Evolutionary conservation across 2,113 vertebrate species (phyloP).

Genomic region (Prunella himalayana): DNA sequence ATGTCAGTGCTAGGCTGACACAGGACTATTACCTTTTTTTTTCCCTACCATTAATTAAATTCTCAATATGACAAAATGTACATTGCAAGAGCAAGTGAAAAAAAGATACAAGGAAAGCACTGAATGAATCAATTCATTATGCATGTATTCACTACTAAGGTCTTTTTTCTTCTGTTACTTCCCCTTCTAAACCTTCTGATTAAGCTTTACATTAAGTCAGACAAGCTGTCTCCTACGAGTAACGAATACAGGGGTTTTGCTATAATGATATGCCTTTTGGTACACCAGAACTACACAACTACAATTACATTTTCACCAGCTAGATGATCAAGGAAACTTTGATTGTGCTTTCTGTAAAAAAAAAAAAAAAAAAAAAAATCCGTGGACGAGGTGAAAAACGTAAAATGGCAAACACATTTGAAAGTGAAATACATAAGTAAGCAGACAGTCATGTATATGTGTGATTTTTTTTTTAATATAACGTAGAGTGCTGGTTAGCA

Average conservation of each 20-base stretch:
- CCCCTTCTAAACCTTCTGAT: not conserved
- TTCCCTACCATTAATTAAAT: not conserved
- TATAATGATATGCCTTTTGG: not conserved
- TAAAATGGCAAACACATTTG: not conserved
- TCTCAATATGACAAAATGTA: not conserved
- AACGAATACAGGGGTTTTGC: not conserved
- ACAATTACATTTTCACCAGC: not conserved
- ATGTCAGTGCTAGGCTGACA: not conserved
- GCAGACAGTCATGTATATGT: not conserved
- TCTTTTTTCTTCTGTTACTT: constrained; percentile 14
- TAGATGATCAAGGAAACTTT: not conserved
- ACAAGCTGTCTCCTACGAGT: constrained; percentile 3
- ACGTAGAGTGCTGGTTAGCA: not conserved
- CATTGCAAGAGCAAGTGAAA: not conserved
- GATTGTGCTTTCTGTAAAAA: not conserved
- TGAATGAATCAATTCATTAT: not conserved
- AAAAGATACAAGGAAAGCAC: not conserved
- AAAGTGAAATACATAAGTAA: not conserved
- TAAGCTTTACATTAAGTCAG: constrained; percentile 9
- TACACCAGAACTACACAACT: not conserved
- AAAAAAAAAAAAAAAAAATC: not conserved
- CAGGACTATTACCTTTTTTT: not conserved
- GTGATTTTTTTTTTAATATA: not conserved
- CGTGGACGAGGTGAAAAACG: not conserved
- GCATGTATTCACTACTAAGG: not conserved